A percentile compares a stretch with the other conserved stretches of the same genome.
phyloP scores from a whole-genome alignment of 2,113 vertebrate species.

The Thryonomys swinderianus region DNA sequence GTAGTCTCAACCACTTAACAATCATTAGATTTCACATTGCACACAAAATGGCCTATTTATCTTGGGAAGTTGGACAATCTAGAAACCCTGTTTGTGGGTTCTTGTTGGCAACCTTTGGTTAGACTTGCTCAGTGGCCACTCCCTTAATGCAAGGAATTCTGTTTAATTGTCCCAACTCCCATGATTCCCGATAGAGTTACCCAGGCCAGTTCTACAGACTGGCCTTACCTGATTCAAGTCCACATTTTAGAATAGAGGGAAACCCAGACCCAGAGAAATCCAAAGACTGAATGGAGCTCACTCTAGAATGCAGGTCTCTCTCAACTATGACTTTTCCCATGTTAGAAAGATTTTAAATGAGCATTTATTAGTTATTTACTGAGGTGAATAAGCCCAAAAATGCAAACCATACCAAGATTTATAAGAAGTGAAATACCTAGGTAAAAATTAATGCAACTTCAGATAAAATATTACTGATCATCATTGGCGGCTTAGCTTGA shows the following conservation, averaged over 20 bases:
- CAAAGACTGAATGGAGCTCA: neutral
- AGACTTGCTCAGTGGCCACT: neutral
- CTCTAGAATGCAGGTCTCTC: neutral
- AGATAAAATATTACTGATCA: slow-evolving; percentile 42
- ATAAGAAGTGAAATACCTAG: neutral
- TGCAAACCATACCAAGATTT: neutral
- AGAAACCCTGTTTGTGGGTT: neutral
- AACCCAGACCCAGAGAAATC: neutral
- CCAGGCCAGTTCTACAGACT: neutral
- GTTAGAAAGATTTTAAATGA: neutral
- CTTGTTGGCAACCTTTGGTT: neutral
- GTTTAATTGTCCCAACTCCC: neutral
- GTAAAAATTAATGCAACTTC: neutral
- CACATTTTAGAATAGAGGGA: neutral
- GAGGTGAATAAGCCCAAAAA: neutral
- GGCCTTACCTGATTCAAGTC: neutral
- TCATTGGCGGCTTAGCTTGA: neutral
- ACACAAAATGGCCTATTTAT: neutral
- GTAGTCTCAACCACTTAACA: neutral
- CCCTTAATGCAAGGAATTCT: neutral
- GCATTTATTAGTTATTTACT: neutral
- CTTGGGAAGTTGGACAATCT: neutral
- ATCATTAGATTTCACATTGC: neutral
- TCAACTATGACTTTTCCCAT: neutral
- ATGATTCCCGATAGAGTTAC: neutral